Conservation (phyloP, 2,797 vertebrate genomes). For the Chanos chanos region DNA sequence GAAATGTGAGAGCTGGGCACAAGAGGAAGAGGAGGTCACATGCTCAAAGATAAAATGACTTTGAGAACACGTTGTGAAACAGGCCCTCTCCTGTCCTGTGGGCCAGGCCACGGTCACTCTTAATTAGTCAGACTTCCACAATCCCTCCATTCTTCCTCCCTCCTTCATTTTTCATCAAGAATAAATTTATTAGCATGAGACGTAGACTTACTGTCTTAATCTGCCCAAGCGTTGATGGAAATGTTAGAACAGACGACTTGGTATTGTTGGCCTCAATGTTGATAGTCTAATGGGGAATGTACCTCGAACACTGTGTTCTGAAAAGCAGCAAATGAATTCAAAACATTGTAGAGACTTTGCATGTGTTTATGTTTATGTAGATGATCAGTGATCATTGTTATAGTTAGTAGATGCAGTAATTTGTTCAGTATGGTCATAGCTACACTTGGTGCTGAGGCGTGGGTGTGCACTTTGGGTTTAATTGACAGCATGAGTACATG, state of each 20-base stretch:
- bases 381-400: no score
- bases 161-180: conserved; percentile 67
- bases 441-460: no score
- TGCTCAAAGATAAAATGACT: conserved; percentile 61
- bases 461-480: no score
- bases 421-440: no score
- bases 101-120: conserved; percentile 59
- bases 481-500: no score
- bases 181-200: conserved; percentile 59
- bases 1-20: conserved; percentile 60
- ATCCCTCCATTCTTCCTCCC: conserved; percentile 54
- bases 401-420: no score
- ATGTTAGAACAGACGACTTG: conserved; percentile 22
- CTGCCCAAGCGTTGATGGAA: conserved; percentile 39
- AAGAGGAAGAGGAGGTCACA: conserved; percentile 58
- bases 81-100: conserved; percentile 42
- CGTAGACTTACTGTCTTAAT: conserved; percentile 12
- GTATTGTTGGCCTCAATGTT: no score
- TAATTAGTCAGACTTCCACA: conserved; percentile 64
- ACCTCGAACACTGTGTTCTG: not conserved
- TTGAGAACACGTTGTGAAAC: conserved; percentile 52
- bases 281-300: conserved; percentile 6
- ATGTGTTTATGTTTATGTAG: no score
- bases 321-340: no score
- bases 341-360: no score